Base-by-base conservation (phyloP, 2,113 vertebrate genomes). In the Zosterops pallidus region DNA sequence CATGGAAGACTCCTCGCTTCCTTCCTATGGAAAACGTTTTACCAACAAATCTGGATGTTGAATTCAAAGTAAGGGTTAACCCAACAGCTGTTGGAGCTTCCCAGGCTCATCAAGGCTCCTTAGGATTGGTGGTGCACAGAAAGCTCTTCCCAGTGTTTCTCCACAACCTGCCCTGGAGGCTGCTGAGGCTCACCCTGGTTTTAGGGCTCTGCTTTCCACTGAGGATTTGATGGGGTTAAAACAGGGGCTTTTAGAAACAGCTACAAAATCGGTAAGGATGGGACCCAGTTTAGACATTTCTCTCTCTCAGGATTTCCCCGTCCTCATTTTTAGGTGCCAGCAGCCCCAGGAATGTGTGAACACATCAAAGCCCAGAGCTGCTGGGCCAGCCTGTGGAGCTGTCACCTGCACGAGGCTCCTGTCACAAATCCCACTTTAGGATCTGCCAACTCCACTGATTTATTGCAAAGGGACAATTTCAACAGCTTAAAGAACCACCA, bases 391-490 rank as follows among this genome's bases (percentile, higher is more conserved):
- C 14, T 8, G 22, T 4, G 12, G 52, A 71, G 68, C 55, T 74
- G 31, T 1, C 12, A 21, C 44, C 56, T 22, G 29, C 0, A 2
- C 1, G 17, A 70, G 72, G 74, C 49, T 44, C 53, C 70, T 50
- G 19, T 10, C 86, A 41, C 26, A 21, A 47, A 62, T 33, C 29
- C 46, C 4, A 7, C 1, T 3, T 41, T 3, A 41, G 65, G 70
- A 76, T 60, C 65, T 76, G 42, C 56, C 39, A 9, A 1, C 8
- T 20, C 24, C 2, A 5, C 75, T 2, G 5, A 18, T 29, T 44
- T 22, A 41, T 0, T 33, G 2, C 2, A 2, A n/a, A 72, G 7
- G 22, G 63, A n/a, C 6, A 14, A 59, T n/a, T 77, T 5, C 25
- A 57, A 3, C 39, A 12, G 18, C 39, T 33, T 11, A 2, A 68